phyloP scores from a whole-genome alignment of 1,140 invertebrate species.

The Cataglyphis hispanica region DNA sequence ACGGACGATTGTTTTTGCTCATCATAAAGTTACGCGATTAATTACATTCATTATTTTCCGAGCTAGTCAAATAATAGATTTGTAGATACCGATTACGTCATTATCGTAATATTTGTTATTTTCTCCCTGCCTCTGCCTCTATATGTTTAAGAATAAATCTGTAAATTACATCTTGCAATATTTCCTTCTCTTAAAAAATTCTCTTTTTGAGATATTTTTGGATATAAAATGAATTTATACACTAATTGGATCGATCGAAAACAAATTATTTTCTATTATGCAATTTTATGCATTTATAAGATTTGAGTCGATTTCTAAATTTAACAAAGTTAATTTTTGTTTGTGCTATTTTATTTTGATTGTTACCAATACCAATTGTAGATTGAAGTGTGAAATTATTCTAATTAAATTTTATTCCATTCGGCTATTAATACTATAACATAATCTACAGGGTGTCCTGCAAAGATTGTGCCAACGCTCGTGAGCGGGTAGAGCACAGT shows the following conservation, averaged over 20 bases:
- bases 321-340: constrained; percentile 14
- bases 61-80: constrained; percentile 36
- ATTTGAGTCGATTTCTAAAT: constrained; percentile 22
- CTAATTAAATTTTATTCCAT: not conserved
- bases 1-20: constrained; percentile 48
- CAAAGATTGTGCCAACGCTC: too few relatives aligned
- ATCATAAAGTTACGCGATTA: constrained; percentile 43
- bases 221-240: not conserved
- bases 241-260: constrained; percentile 33
- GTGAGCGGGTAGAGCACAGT: too few relatives aligned
- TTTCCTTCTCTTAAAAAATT: not conserved
- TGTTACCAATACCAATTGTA: not conserved
- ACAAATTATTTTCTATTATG: constrained; percentile 42
- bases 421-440: too few relatives aligned
- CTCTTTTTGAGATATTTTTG: constrained; percentile 4
- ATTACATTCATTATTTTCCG: constrained; percentile 22
- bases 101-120: constrained; percentile 46
- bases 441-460: too few relatives aligned
- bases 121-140: not conserved
- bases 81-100: not conserved
- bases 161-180: constrained; percentile 28
- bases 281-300: not conserved
- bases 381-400: constrained; percentile 26
- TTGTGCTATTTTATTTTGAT: constrained; percentile 17
- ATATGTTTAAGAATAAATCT: constrained; percentile 8